Conservation (phyloP, 2,888 invertebrate genomes). For the Leptinotarsa juncta region DNA sequence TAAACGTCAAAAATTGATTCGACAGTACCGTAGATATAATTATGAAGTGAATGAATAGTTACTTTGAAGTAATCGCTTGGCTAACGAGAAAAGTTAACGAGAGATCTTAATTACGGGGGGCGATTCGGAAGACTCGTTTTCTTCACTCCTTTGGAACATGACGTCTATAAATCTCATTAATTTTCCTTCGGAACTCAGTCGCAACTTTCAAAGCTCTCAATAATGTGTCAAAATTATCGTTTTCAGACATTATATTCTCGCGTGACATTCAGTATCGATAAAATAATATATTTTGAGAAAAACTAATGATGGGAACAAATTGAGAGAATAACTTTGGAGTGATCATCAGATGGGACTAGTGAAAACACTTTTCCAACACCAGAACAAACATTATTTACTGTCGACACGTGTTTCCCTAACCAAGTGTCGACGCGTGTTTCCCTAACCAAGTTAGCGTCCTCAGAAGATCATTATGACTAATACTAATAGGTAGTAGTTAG, state of each 20-base stretch:
- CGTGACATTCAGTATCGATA: neutral
- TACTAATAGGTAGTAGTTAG: no score
- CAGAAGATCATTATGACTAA: no score
- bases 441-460: no score
- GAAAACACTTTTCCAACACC: no score
- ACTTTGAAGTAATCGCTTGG: neutral
- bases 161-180: conserved; percentile 53
- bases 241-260: conserved; percentile 8
- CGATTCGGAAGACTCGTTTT: conserved; percentile 8
- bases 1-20: neutral
- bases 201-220: conserved; percentile 54
- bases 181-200: conserved; percentile 54
- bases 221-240: conserved; percentile 54
- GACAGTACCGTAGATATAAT: neutral
- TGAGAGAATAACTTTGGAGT: no score
- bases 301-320: neutral
- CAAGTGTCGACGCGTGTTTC: no score
- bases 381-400: no score
- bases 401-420: no score
- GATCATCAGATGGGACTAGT: no score
- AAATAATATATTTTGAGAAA: neutral
- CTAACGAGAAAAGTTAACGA: conserved; percentile 1
- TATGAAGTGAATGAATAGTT: neutral
- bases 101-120: neutral
- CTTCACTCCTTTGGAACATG: conserved; percentile 37